These are phyloP conservation scores for Melanostigma gelatinosum DNA, from an alignment of 2,113 vertebrate species.

Conservation along the genomic window DNA sequence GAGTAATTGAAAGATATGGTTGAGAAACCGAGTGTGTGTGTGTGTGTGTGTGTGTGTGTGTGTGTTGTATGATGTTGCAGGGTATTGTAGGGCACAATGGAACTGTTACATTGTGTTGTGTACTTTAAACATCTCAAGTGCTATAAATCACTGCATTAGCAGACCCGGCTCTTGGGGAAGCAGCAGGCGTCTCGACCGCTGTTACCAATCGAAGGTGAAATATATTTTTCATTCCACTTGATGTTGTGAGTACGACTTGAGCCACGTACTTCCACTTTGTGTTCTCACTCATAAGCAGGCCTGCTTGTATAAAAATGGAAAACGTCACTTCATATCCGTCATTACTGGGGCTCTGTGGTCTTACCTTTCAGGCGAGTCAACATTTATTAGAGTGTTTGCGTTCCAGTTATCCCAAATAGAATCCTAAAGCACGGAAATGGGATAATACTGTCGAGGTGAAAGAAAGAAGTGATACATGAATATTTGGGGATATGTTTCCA, in stretches of 20 bases:
- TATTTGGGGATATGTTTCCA: background rate
- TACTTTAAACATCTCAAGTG: slow-evolving; percentile 34
- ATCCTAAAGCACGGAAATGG: background rate
- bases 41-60: background rate
- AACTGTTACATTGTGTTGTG: slow-evolving; percentile 26
- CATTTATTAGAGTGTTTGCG: background rate
- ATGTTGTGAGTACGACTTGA: slow-evolving; percentile 13
- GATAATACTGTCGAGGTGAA: background rate
- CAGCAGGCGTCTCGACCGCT: slow-evolving; percentile 27
- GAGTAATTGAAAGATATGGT: slow-evolving; percentile 9
- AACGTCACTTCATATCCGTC: slow-evolving; percentile 4
- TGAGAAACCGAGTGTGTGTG: background rate
- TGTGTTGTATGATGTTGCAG: background rate
- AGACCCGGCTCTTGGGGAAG: slow-evolving; percentile 1
- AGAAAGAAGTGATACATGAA: background rate
- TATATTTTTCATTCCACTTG: slow-evolving; percentile 16
- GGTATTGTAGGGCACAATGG: slow-evolving; percentile 6
- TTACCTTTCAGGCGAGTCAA: background rate
- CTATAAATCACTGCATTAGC: slow-evolving; percentile 55
- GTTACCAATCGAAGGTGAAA: slow-evolving; percentile 38
- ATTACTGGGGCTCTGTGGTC: background rate
- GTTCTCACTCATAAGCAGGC: background rate
- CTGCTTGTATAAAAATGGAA: background rate
- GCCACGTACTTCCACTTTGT: slow-evolving; percentile 17
- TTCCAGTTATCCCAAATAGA: background rate